Evolutionary conservation across 2,797 vertebrate genomes (phyloP).

Genomic region (Pseudomugil tenellus): DNA sequence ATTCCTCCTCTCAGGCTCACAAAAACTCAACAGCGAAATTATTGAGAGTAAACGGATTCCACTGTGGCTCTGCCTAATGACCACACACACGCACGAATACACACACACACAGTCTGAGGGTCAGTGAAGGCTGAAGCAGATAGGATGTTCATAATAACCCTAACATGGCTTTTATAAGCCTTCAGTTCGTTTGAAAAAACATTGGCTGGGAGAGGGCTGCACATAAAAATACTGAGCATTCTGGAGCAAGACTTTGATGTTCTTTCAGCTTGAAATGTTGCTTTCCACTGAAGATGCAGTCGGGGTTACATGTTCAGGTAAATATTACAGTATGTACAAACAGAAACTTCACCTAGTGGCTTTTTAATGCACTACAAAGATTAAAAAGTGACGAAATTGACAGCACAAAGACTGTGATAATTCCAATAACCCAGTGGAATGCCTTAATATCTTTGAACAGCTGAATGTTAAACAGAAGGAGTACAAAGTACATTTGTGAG

Average conservation of each 20-base stretch:
- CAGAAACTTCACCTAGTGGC: not conserved
- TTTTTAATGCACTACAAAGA: not conserved
- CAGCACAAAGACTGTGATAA: not conserved
- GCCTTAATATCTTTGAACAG: conserved; percentile 16
- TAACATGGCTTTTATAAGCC: conserved; percentile 78
- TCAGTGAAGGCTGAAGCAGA: conserved; percentile 70
- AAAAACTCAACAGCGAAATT: conserved; percentile 78
- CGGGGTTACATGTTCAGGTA: conserved; percentile 13
- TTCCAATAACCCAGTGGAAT: not conserved
- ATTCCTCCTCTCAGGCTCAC: conserved; percentile 74
- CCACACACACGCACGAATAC: conserved; percentile 45
- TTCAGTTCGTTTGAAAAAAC: conserved; percentile 68
- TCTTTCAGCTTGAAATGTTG: conserved; percentile 53
- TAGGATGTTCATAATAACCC: conserved; percentile 75
- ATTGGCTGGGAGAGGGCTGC: conserved; percentile 61
- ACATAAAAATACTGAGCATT: conserved; percentile 77
- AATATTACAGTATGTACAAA: not conserved
- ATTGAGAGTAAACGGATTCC: conserved; percentile 77
- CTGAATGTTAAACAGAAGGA: not conserved
- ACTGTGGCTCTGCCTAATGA: conserved; percentile 72
- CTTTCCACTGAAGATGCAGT: conserved; percentile 49
- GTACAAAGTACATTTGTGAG: conserved; percentile 2
- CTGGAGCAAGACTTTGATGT: conserved; percentile 73
- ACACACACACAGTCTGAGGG: conserved; percentile 45
- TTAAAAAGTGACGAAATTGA: not conserved